Percentiles rank a stretch among this genome's conserved stretches.
phyloP scores from a whole-genome alignment of 64 coral and sea anemone species.

The Astreopora myriophthalma region DNA sequence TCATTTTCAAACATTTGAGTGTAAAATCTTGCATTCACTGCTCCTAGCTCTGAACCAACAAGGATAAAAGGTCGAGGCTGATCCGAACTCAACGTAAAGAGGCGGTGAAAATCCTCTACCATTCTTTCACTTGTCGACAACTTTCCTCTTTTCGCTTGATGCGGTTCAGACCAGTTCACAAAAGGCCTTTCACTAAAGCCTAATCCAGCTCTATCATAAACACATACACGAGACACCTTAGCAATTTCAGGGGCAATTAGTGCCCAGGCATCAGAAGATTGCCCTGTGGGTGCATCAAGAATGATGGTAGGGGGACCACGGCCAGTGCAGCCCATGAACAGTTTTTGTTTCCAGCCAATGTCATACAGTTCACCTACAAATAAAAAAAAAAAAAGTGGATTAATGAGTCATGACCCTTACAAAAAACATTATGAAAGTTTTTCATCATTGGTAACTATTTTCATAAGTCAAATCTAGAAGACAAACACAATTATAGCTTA shows the following conservation, averaged over 20 bases:
- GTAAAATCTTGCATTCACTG: constrained; percentile 93
- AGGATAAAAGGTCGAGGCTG: constrained; percentile 81
- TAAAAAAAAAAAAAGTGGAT: too few relatives aligned
- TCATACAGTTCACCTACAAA: constrained; percentile 83
- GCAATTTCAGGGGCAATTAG: constrained; percentile 69
- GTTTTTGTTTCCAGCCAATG: constrained; percentile 81
- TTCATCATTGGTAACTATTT: too few relatives aligned
- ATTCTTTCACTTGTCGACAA: constrained; percentile 91
- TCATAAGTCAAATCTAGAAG: too few relatives aligned
- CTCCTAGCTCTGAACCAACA: constrained; percentile 89
- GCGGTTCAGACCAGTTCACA: constrained; percentile 48
- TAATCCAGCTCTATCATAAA: constrained; percentile 92
- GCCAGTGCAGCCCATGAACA: constrained; percentile 91
- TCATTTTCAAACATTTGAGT: constrained; percentile 83
- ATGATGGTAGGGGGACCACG: constrained; percentile 78
- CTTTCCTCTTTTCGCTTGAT: constrained; percentile 56
- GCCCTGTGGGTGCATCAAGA: constrained; percentile 87
- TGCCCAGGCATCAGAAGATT: constrained; percentile 90
- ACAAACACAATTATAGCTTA: too few relatives aligned
- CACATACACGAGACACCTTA: constrained; percentile 81
- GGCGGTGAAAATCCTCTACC: constrained; percentile 88
- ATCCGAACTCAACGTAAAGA: constrained; percentile 71
- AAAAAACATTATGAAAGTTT: too few relatives aligned
- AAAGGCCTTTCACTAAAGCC: constrained; percentile 92
- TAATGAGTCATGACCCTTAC: too few relatives aligned